Conservation (phyloP, 2,797 vertebrate species). For the Alosa sapidissima region DNA sequence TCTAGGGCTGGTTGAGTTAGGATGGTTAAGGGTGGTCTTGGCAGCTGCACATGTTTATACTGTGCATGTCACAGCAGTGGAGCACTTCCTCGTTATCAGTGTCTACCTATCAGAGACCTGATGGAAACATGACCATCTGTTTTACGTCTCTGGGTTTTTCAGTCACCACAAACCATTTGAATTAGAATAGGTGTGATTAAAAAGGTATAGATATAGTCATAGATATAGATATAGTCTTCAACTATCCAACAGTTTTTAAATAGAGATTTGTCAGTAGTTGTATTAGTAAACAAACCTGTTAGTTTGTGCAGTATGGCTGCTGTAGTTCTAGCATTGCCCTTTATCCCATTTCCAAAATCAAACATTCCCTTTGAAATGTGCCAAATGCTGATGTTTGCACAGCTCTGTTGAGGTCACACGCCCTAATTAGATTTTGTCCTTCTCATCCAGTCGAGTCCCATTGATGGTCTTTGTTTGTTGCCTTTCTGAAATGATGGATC, state of each 20-base stretch:
- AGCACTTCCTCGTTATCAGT: no score
- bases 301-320: no score
- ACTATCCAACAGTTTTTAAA: no score
- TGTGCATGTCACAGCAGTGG: neutral
- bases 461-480: neutral
- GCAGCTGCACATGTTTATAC: neutral
- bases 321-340: neutral
- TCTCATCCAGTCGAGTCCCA: neutral
- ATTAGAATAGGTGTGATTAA: no score
- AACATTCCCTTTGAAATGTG: neutral
- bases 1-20: neutral
- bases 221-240: no score
- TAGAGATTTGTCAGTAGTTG: no score
- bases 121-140: no score
- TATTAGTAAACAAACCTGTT: neutral
- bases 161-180: no score
- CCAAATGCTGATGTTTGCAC: neutral
- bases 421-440: conserved; percentile 7
- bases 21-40: neutral
- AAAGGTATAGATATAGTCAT: no score
- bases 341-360: neutral
- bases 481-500: conserved; percentile 2
- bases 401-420: neutral
- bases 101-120: neutral
- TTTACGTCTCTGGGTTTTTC: no score